Base-by-base conservation (phyloP, 2,888 invertebrate genomes). In the Luperina testacea region DNA sequence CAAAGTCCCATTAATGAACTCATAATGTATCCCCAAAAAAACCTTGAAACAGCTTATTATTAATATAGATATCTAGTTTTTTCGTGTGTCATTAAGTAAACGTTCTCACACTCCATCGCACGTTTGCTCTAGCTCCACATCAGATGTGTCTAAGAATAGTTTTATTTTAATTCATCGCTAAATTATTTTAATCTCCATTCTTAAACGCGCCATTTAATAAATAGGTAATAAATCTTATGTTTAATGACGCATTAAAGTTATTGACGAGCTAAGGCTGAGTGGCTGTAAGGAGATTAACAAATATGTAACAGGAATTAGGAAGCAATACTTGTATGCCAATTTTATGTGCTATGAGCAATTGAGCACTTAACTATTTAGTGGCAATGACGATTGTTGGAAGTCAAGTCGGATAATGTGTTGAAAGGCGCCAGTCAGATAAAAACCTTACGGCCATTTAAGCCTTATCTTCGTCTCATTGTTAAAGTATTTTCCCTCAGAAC, bases 341-440 rank as follows among this genome's bases (percentile, higher is more conserved):
- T 87, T 86, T 86, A 86, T 86, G 17, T 77, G 13, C 27, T 45
- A 32, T 32, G 65, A 72, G 45, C 67, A 74, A 71, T 80, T 81
- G 65, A 72, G 45, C 67, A 74, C 72, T 78, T 81, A 81, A 59
- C 74, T 75, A 69, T 78, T 77, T 78, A 72, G 75, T 74, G 77
- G 79, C 67, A 75, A 67, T 75, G 69, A 63, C 79, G 57, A 85
- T 89, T 89, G 84, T 88, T 81, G n/a, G 67, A 69, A 76, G 81
- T 79, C 67, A 80, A 70, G 87, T 80, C 72, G 61, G 89, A 79
- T 82, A 88, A 85, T 77, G 81, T 85, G 80, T 78, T 45, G 72
- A 64, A 72, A 86, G 85, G 86, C 89, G 86, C 87, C 86, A 87
- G 73, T 64, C 67, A 61, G 68, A 86, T 72, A 83, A 89, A 82